phyloP scores from a whole-genome alignment of 2,888 invertebrate species.

The Trichogramma dendrolimi region DNA sequence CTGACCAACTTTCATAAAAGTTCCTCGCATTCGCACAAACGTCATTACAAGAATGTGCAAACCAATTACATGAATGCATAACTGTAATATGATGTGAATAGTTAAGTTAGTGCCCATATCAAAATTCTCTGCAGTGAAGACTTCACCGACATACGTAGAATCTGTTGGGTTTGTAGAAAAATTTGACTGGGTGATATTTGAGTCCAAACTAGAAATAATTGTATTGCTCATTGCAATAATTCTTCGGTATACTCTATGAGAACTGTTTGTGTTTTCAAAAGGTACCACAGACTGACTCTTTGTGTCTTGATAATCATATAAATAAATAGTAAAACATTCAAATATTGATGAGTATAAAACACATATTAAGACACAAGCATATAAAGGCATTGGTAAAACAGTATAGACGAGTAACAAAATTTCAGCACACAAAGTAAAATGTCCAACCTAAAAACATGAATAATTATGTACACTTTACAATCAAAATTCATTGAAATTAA shows the following conservation, averaged over 20 bases:
- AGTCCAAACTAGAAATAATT: no score
- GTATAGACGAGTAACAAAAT: conserved; percentile 89
- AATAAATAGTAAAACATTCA: conserved; percentile 61
- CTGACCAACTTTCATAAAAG: conserved; percentile 93
- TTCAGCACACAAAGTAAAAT: conserved; percentile 80
- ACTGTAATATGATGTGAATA: conserved; percentile 74
- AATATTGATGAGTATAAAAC: conserved; percentile 79
- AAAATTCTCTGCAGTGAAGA: conserved; percentile 18
- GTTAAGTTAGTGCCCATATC: conserved; percentile 52
- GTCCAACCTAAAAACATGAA: conserved; percentile 56
- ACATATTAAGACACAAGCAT: conserved; percentile 76
- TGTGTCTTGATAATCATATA: background rate
- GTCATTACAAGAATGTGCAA: conserved; percentile 91
- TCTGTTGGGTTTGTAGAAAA: no score
- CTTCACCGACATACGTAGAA: no score
- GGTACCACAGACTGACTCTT: background rate
- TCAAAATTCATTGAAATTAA: background rate
- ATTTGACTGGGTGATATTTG: no score
- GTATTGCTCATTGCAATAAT: no score
- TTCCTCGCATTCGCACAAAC: conserved; percentile 87
- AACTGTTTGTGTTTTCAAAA: no score
- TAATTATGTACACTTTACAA: conserved; percentile 1
- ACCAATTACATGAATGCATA: conserved; percentile 88
- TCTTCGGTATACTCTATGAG: no score
- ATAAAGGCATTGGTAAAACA: conserved; percentile 85